Evolutionary conservation across 2,113 vertebrate species (phyloP), one percentile per base, ranked within the genome.

Genomic region (Stigmatopora nigra): DNA sequence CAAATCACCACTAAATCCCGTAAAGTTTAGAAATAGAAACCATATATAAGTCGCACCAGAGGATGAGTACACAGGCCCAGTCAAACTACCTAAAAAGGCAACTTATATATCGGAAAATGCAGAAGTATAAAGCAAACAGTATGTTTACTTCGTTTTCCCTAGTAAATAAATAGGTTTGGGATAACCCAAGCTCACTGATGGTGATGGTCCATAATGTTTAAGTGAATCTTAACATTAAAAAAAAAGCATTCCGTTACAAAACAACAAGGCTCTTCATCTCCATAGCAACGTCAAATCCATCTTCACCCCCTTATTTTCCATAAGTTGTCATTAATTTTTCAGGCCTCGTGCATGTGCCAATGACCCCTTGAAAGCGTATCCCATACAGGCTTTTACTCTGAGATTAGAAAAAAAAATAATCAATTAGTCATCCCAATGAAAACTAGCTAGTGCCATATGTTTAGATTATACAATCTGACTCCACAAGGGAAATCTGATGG

Each of bases 241-340:
- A 31, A 61, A 61, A 31, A 2, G 0, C 48, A 8, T 10, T 19
- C n/a, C 3, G 9, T 51, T 55, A 35, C 20, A 55, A 55, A 55
- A 22, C 20, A 53, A 22, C 52, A 20, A 61, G 59, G 59, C 16
- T 56, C 13, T 55, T 73, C 45, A 79, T 75, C 75, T 55, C 65
- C 69, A 70, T 74, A 63, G 77, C 75, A 72, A 78, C 84, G 66
- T 14, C 20, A 25, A 74, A 65, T 68, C 48, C 22, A 52, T 57
- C 64, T 77, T 69, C 61, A 35, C 51, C 63, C 35, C 25, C 22
- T 72, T 1, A 19, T 48, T 38, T 61, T 65, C 69, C 35, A 66
- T 16, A 53, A 67, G 36, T 70, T 58, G 47, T 19, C 60, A 77
- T 70, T 22, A 25, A 64, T 75, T 60, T 73, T 68, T 73, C 38